Conservation (phyloP, 2,797 vertebrate genomes). For the Lutjanus argentimaculatus region DNA sequence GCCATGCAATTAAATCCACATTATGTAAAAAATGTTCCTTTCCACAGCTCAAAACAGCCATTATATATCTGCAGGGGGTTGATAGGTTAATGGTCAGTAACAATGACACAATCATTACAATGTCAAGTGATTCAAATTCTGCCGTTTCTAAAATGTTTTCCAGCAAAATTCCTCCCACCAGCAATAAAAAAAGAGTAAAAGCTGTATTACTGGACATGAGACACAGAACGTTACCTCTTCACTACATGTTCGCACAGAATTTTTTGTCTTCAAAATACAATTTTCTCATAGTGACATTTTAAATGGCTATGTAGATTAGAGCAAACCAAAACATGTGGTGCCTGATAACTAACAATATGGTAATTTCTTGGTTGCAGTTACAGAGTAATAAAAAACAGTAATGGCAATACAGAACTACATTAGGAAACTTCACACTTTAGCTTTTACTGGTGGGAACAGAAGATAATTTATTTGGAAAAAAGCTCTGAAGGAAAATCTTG, state of each 20-base stretch:
- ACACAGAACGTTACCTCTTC: background rate
- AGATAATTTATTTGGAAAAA: background rate
- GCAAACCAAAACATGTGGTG: background rate
- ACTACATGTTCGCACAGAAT: background rate
- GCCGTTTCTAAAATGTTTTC: constrained; percentile 12
- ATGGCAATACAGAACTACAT: background rate
- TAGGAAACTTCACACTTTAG: no score
- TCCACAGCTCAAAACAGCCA: background rate
- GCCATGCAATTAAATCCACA: constrained; percentile 14
- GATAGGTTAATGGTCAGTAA: constrained; percentile 32
- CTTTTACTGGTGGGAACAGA: background rate
- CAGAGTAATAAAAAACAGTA: background rate
- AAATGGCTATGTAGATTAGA: background rate
- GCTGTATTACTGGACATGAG: background rate
- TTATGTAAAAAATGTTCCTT: constrained; percentile 9
- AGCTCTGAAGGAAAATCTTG: no score
- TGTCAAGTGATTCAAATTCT: constrained; percentile 17
- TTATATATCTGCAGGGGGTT: constrained; percentile 12
- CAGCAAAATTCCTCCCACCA: background rate
- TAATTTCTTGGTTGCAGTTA: background rate
- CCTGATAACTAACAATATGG: background rate
- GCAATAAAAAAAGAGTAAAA: background rate
- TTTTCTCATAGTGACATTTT: background rate
- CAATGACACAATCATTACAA: constrained; percentile 16
- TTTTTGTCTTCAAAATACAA: background rate